Percentiles rank a stretch among this genome's conserved stretches.
phyloP scores from a whole-genome alignment of 2,113 vertebrate species.

The Marmota flaviventris region DNA sequence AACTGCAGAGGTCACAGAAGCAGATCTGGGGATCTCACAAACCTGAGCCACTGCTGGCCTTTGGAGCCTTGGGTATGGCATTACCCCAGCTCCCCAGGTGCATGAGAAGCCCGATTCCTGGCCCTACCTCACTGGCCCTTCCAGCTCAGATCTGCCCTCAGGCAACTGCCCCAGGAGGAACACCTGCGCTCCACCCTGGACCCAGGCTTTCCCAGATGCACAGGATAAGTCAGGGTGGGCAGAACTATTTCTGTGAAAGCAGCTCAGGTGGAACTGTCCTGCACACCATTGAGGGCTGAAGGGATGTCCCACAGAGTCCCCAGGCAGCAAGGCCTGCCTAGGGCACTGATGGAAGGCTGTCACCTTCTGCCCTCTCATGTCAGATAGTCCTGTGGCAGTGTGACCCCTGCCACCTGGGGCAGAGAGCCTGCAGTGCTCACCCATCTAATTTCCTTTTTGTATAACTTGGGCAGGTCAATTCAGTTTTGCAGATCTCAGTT shows the following conservation, averaged over 20 bases:
- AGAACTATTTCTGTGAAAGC: not conserved
- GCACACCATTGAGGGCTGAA: not conserved
- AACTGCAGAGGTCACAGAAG: rapidly evolving
- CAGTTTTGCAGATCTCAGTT: not conserved
- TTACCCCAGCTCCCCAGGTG: not conserved
- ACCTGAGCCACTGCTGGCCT: not conserved
- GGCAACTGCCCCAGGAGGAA: not conserved
- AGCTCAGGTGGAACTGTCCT: not conserved
- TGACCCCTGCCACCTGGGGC: not conserved
- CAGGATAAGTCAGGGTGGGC: not conserved
- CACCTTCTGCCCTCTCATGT: too few species aligned
- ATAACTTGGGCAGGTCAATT: too few species aligned
- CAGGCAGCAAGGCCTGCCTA: rapidly evolving
- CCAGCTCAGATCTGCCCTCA: not conserved
- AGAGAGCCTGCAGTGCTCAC: too few species aligned
- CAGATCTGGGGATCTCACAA: not conserved
- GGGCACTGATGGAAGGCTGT: rapidly evolving
- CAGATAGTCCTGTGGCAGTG: rapidly evolving
- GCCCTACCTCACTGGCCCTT: not conserved
- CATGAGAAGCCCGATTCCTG: not conserved
- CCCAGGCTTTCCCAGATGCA: not conserved
- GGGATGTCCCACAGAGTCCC: rapidly evolving
- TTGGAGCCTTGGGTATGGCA: rapidly evolving
- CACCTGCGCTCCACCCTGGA: too few species aligned
- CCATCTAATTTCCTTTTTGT: not conserved